These are phyloP conservation scores for Pheosia tremula DNA, from an alignment of 2,888 invertebrate species.

Conservation along the genomic window DNA sequence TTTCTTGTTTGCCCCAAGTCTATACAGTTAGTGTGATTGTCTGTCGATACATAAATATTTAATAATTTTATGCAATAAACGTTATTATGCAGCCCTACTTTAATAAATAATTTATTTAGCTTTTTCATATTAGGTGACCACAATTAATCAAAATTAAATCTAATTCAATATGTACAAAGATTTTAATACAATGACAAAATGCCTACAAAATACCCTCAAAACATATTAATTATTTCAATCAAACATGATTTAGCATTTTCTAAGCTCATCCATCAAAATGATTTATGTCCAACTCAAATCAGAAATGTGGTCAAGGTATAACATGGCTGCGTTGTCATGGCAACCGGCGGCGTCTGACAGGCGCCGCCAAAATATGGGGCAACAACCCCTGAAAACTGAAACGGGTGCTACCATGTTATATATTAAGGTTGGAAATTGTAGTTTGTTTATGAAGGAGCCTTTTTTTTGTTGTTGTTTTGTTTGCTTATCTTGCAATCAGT, in stretches of 20 bases:
- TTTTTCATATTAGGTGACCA: no score
- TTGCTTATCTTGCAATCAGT: no score
- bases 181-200: not conserved
- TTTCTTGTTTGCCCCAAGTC: no score
- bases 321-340: conserved; percentile 54
- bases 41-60: no score
- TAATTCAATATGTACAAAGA: not conserved
- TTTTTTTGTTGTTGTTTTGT: no score
- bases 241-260: conserved; percentile 1
- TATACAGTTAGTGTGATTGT: no score
- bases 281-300: conserved; percentile 23
- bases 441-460: not conserved
- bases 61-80: no score
- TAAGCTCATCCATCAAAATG: conserved; percentile 18
- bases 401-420: conserved; percentile 9
- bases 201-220: not conserved
- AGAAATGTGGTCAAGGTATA: conserved; percentile 26
- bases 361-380: conserved; percentile 50
- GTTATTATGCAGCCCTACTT: no score
- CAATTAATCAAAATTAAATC: not conserved
- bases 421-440: not conserved
- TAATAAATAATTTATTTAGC: no score
- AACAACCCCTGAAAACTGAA: conserved; percentile 39
- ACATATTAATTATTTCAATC: conserved; percentile 2
- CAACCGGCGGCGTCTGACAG: conserved; percentile 58